These are phyloP conservation scores for Orthosia cruda DNA, from an alignment of 2,888 invertebrate genomes.

Conservation along the genomic window DNA sequence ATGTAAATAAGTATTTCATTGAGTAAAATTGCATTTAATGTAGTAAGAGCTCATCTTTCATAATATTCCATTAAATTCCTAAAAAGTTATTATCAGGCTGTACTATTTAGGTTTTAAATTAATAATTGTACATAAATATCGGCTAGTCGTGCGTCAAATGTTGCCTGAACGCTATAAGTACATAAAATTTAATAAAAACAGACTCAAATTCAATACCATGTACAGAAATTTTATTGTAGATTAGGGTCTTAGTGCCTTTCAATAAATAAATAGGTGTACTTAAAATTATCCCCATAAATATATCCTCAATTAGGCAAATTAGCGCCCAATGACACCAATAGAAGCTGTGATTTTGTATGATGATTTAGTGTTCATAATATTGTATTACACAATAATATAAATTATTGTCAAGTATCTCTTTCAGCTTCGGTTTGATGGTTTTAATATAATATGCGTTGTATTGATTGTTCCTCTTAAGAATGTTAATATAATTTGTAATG, in stretches of 20 bases:
- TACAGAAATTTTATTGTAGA: slow-evolving; percentile 89
- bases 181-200: slow-evolving; percentile 70
- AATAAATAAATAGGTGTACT: slow-evolving; percentile 85
- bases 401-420: slow-evolving; percentile 12
- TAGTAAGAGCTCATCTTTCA: slow-evolving; percentile 83
- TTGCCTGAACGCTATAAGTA: slow-evolving; percentile 76
- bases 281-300: slow-evolving; percentile 71
- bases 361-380: slow-evolving; percentile 45
- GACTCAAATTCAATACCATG: slow-evolving; percentile 78
- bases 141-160: slow-evolving; percentile 86
- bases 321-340: slow-evolving; percentile 61
- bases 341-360: slow-evolving; percentile 72
- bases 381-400: slow-evolving; percentile 41
- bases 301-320: slow-evolving; percentile 52
- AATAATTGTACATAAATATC: slow-evolving; percentile 77
- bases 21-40: slow-evolving; percentile 90
- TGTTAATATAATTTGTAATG: slow-evolving; percentile 61
- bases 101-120: slow-evolving; percentile 71
- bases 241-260: slow-evolving; percentile 91
- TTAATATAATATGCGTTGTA: slow-evolving; percentile 37
- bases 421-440: slow-evolving; percentile 32
- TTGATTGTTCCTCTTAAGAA: slow-evolving; percentile 76
- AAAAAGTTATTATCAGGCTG: slow-evolving; percentile 77
- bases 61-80: slow-evolving; percentile 74
- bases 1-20: slow-evolving; percentile 85